Percentiles rank a stretch among this genome's conserved stretches.
phyloP scores from a whole-genome alignment of 2,888 invertebrate species.

The Hylaea fasciaria region DNA sequence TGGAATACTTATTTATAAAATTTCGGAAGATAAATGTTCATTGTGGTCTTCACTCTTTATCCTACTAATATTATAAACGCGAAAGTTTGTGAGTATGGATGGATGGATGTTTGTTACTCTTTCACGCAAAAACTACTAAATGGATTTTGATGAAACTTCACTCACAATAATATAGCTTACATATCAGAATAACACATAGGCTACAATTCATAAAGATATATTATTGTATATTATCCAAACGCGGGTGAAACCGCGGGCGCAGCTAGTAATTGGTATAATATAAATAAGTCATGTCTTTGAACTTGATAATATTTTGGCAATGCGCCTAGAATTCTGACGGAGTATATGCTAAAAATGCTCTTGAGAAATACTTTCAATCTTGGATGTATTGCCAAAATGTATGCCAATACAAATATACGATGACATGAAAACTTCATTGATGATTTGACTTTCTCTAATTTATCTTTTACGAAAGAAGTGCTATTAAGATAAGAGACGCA shows the following conservation, averaged over 20 bases:
- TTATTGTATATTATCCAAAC: too few species aligned
- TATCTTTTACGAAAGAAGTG: too few species aligned
- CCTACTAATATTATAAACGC: too few species aligned
- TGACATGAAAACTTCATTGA: background rate
- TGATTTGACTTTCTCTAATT: background rate
- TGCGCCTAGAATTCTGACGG: slow-evolving; percentile 30
- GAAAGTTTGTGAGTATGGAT: too few species aligned
- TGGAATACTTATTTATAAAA: background rate
- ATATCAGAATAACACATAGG: too few species aligned
- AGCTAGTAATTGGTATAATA: too few species aligned
- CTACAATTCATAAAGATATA: slow-evolving; percentile 12
- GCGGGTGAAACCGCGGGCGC: too few species aligned
- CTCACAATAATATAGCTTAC: too few species aligned
- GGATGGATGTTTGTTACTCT: too few species aligned
- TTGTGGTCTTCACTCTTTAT: too few species aligned
- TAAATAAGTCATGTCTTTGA: slow-evolving; percentile 33
- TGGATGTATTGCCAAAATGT: slow-evolving; percentile 4
- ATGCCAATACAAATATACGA: slow-evolving; percentile 6
- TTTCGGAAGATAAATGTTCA: background rate
- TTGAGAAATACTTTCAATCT: slow-evolving; percentile 3
- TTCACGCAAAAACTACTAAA: too few species aligned
- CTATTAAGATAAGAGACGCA: background rate
- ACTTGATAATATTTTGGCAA: slow-evolving; percentile 37
- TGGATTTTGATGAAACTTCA: too few species aligned
- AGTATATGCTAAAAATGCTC: slow-evolving; percentile 15